Base-by-base conservation (phyloP, 2,888 invertebrate genomes). In the Pollenia griseotomentosa region DNA sequence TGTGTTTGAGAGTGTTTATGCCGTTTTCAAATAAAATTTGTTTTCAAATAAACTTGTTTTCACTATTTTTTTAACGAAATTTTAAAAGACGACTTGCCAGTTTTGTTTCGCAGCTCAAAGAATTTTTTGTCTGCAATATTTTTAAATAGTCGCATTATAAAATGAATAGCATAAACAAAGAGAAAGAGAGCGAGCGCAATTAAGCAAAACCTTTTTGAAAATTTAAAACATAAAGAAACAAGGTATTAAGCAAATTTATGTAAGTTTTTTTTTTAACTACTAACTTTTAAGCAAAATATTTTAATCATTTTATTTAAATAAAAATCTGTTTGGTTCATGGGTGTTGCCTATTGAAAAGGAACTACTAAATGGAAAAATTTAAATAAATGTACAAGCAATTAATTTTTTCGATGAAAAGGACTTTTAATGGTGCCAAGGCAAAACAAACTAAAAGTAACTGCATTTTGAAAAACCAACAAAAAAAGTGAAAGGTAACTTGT, bases 401-500 rank as follows among this genome's bases (percentile, higher is more conserved):
- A 68, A 46, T 51, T 33, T 57, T 73, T 53, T 51, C 79, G 33
- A 53, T 57, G 40, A 66, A 82, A 70, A 53, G 82, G 42, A 79
- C 61, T 68, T 46, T 23, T 55, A 86, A 70, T 61, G 46, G 83
- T 80, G 75, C 80, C 86, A 87, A 87, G 86, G 77, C 83, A 83
- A 71, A 4, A 2, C 33, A 33, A 33, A 63, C 65, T 51, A 42
- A 73, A 61, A 73, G 65, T 46, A 78, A 82, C 23, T 74, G 48
- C 78, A 79, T 48, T n/a, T 71, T n/a, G 65, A 61, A 40, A 48
- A 65, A 73, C 40, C 68, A 48, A 46, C 48, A 44, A 44, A 83
- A 86, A 86, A 85, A 85, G 84, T 87, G 85, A 87, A 86, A 86
- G 80, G 83, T 86, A 84, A 87, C 84, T 84, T 87, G 87, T 87